Evolutionary conservation across 2,797 vertebrate species (phyloP).

Genomic region (Parauchenoglanis punctatus): DNA sequence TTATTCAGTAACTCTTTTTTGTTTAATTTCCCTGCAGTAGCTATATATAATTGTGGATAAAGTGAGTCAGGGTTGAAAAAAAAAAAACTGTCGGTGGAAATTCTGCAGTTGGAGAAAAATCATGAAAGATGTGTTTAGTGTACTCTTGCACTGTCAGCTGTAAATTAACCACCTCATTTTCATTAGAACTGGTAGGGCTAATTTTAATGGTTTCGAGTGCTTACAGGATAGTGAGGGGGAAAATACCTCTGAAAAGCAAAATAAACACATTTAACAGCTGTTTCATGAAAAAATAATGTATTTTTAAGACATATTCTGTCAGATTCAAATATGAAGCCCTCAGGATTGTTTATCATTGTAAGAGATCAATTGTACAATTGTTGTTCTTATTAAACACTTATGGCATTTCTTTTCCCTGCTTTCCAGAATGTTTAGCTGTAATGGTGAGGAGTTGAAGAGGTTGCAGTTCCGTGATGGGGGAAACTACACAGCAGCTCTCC

Average conservation of each 20-base stretch:
- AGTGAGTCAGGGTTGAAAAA: not conserved
- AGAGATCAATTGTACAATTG: not conserved
- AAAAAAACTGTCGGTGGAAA: not conserved
- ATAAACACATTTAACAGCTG: conserved; percentile 11
- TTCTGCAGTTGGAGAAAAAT: not conserved
- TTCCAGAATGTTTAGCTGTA: conserved; percentile 83
- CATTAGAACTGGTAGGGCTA: not conserved
- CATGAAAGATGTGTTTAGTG: not conserved
- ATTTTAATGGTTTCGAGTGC: not conserved
- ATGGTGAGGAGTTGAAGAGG: conserved; percentile 84
- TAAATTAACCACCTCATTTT: not conserved
- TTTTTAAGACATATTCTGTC: not conserved
- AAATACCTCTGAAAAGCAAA: not conserved
- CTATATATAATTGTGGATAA: not conserved
- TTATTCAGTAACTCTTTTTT: conserved; percentile 82
- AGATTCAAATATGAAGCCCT: not conserved
- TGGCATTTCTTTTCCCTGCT: conserved; percentile 21
- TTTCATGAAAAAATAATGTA: not conserved
- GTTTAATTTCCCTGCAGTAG: not conserved
- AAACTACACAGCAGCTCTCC: conserved; percentile 80
- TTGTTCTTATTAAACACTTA: not conserved
- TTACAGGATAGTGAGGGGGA: not conserved
- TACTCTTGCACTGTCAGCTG: not conserved
- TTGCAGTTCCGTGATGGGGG: conserved; percentile 83
- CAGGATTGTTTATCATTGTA: not conserved